Percentiles rank a stretch among this genome's conserved stretches.
These are phyloP conservation scores for Phalacrocorax pelagicus DNA, from an alignment of 2,113 vertebrate species.

Conservation along the genomic window DNA sequence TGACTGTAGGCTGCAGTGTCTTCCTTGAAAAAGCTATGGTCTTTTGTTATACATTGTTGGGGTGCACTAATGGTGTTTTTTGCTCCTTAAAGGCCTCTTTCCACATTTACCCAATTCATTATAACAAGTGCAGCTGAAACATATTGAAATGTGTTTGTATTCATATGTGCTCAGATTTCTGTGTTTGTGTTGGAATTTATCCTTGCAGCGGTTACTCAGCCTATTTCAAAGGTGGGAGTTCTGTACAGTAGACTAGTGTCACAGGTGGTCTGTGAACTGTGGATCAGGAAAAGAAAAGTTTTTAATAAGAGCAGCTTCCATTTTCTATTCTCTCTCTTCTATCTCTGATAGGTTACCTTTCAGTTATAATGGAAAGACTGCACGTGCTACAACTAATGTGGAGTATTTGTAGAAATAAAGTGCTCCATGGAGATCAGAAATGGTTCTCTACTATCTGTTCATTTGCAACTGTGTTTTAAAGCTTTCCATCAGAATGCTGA, in stretches of 20 bases:
- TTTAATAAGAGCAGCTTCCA: not conserved
- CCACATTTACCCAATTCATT: not conserved
- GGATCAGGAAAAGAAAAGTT: not conserved
- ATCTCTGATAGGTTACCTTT: not conserved
- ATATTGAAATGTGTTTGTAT: not conserved
- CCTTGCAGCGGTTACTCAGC: not conserved
- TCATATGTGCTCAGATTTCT: not conserved
- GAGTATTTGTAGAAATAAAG: not conserved
- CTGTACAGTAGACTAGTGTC: not conserved
- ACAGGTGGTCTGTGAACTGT: not conserved
- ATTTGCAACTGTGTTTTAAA: not conserved
- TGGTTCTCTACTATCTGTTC: not conserved
- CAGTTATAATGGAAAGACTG: not conserved
- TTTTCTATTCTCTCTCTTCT: not conserved
- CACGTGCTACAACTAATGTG: accelerated
- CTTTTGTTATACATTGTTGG: not conserved
- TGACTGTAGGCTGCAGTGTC: not conserved
- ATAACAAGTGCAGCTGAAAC: not conserved
- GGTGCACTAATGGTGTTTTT: not conserved
- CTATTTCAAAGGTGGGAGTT: not conserved
- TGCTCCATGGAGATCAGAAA: not conserved
- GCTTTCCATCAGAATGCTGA: not conserved
- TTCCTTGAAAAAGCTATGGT: not conserved
- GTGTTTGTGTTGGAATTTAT: not conserved
- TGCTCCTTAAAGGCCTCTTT: not conserved